Percentiles rank a stretch among this genome's conserved stretches.
Evolutionary conservation across 2,888 invertebrate genomes (phyloP).

Genomic region (Melinaea marsaeus): DNA sequence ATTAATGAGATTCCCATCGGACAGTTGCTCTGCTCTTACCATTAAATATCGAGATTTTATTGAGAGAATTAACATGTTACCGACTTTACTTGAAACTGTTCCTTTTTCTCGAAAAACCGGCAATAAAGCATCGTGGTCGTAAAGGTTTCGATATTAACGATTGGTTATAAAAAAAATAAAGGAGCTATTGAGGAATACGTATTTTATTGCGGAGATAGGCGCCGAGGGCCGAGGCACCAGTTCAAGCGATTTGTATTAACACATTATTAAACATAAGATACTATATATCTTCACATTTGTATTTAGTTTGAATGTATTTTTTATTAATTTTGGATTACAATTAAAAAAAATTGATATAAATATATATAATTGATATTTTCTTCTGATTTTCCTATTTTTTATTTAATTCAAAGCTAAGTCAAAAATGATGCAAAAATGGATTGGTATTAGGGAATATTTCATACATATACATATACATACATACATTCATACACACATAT

Average conservation of each 20-base stretch:
- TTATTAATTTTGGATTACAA: too few relatives aligned
- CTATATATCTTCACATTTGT: conserved; percentile 16
- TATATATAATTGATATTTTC: too few relatives aligned
- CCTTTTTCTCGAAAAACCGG: conserved; percentile 51
- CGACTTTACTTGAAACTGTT: conserved; percentile 50
- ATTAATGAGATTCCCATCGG: conserved; percentile 24
- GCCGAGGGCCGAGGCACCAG: conserved; percentile 43
- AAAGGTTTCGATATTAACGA: conserved; percentile 72
- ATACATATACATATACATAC: too few relatives aligned
- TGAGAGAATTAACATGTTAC: conserved; percentile 70
- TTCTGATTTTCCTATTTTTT: too few relatives aligned
- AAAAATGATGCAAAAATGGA: too few relatives aligned
- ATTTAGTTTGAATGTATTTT: background rate
- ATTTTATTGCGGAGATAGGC: conserved; percentile 66
- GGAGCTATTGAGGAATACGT: conserved; percentile 56
- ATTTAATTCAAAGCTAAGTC: too few relatives aligned
- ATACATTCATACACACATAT: too few relatives aligned
- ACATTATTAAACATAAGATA: conserved; percentile 25
- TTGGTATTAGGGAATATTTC: conserved; percentile 7
- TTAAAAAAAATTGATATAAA: too few relatives aligned
- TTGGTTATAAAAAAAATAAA: conserved; percentile 68
- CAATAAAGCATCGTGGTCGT: conserved; percentile 66
- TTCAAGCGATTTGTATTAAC: conserved; percentile 11
- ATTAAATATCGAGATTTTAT: conserved; percentile 48
- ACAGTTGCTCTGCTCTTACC: conserved; percentile 28